A percentile compares a stretch with the other conserved stretches of the same genome.
These are phyloP conservation scores for Chrosomus eos DNA, from an alignment of 2,797 vertebrate species.

Conservation along the genomic window DNA sequence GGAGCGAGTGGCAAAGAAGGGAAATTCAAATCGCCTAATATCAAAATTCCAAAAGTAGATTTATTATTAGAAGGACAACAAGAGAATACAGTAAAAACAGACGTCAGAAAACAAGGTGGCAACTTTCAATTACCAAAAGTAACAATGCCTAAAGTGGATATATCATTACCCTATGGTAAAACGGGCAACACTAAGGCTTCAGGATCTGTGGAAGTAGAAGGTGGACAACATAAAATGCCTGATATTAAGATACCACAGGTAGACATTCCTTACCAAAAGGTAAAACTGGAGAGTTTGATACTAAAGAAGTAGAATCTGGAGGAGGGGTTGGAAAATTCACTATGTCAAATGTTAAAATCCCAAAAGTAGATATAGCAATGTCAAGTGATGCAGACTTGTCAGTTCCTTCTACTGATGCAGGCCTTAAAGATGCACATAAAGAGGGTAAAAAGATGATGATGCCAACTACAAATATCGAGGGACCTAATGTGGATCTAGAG, in stretches of 20 bases:
- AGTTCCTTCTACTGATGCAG: not conserved
- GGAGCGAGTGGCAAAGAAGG: conserved; percentile 43
- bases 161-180: conserved; percentile 14
- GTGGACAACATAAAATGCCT: conserved; percentile 62
- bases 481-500: conserved; percentile 62
- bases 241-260: conserved; percentile 67
- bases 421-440: not conserved
- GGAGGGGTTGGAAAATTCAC: conserved; percentile 48
- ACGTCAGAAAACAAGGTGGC: not conserved
- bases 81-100: not conserved
- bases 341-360: conserved; percentile 60
- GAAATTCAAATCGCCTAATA: conserved; percentile 63
- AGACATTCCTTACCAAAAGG: conserved; percentile 69
- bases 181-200: not conserved
- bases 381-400: not conserved
- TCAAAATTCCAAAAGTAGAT: conserved; percentile 23
- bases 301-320: conserved; percentile 46
- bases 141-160: conserved; percentile 20
- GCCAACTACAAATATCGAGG: conserved; percentile 66
- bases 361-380: conserved; percentile 60
- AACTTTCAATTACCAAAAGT: conserved; percentile 64
- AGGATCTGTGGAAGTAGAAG: conserved; percentile 10
- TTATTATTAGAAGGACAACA: not conserved
- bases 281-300: conserved; percentile 54
- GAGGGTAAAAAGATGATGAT: conserved; percentile 60